Percentiles rank a stretch among this genome's conserved stretches.
Evolutionary conservation across 1,140 invertebrate species (phyloP).

Genomic region (Halyomorpha halys): DNA sequence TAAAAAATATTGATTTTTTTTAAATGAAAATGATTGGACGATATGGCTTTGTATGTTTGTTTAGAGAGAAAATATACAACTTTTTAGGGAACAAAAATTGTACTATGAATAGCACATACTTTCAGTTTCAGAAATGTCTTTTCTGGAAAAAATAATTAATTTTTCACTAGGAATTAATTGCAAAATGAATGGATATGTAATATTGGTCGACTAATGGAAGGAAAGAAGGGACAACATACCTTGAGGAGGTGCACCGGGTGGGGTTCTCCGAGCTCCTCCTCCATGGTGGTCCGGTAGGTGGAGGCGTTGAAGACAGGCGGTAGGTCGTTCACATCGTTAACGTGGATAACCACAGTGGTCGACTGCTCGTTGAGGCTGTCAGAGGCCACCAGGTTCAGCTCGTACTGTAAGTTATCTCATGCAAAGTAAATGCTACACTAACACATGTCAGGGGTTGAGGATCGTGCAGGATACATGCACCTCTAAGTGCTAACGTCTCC

Average conservation of each 20-base stretch:
- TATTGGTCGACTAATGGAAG: too few species aligned
- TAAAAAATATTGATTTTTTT: too few species aligned
- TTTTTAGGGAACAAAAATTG: too few species aligned
- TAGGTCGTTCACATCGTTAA: slow-evolving; percentile 72
- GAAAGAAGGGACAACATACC: slow-evolving; percentile 38
- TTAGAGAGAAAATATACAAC: too few species aligned
- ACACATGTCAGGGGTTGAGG: slow-evolving; percentile 5
- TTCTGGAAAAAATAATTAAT: too few species aligned
- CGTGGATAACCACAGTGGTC: slow-evolving; percentile 62
- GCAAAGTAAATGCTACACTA: slow-evolving; percentile 14
- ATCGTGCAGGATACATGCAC: neutral
- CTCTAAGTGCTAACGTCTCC: neutral
- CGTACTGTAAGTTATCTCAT: slow-evolving; percentile 48
- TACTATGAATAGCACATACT: too few species aligned
- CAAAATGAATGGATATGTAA: too few species aligned
- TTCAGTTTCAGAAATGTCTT: too few species aligned
- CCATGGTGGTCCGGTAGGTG: slow-evolving; percentile 52
- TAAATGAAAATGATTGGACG: too few species aligned
- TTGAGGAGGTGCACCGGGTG: slow-evolving; percentile 50
- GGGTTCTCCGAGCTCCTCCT: slow-evolving; percentile 51
- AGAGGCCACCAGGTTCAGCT: slow-evolving; percentile 73
- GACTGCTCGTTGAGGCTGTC: slow-evolving; percentile 76
- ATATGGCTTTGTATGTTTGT: too few species aligned
- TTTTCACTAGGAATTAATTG: too few species aligned
- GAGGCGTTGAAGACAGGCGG: slow-evolving; percentile 63